phyloP scores from a whole-genome alignment of 1,140 invertebrate species.

The Leptopilina boulardi region DNA sequence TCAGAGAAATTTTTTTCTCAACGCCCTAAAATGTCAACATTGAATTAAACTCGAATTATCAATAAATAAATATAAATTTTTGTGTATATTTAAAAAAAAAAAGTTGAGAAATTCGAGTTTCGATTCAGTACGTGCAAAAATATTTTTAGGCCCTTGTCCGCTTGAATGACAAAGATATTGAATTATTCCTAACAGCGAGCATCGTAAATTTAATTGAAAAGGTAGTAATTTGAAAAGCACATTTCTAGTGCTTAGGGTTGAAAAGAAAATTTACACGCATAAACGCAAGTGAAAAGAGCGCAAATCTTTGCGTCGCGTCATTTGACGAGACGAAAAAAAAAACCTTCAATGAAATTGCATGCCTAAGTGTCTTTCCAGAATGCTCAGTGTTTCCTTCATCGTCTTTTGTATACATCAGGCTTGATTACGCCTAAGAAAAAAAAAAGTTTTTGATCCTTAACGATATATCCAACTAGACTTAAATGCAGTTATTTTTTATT shows the following conservation, averaged over 20 bases:
- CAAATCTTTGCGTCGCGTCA: constrained; percentile 31
- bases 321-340: constrained; percentile 48
- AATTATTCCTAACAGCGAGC: constrained; percentile 6
- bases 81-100: neutral
- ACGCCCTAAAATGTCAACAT: neutral
- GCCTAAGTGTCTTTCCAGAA: constrained; percentile 75
- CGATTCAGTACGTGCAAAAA: neutral
- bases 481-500: constrained; percentile 45
- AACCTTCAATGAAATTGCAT: constrained; percentile 70
- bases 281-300: constrained; percentile 32
- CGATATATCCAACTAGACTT: constrained; percentile 52
- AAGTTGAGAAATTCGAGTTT: constrained; percentile 1
- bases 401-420: constrained; percentile 61
- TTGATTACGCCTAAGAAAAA: constrained; percentile 57
- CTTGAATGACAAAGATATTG: constrained; percentile 19
- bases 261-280: constrained; percentile 16
- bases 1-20: neutral
- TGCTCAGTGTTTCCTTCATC: constrained; percentile 73
- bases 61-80: neutral
- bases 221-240: neutral
- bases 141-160: constrained; percentile 23
- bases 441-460: constrained; percentile 55
- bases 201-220: constrained; percentile 19
- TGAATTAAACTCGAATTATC: constrained; percentile 2
- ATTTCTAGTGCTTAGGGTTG: neutral